Base-by-base conservation (phyloP, 2,888 invertebrate species). In the Agonopterix heracliana region DNA sequence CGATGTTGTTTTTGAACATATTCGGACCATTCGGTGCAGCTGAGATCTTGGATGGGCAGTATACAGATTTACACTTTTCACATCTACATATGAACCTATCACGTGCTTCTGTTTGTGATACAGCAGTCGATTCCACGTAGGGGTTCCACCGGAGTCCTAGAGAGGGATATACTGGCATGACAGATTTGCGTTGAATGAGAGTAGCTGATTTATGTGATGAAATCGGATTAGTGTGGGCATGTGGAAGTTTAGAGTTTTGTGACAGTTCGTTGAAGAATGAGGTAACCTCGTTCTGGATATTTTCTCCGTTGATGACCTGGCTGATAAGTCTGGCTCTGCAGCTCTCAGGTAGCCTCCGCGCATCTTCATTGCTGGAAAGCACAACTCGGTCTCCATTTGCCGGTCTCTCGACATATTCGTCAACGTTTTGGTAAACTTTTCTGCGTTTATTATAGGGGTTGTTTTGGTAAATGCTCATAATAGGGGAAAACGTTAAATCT, bases 1-100 rank as follows among this genome's bases (percentile, higher is more conserved):
- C 71, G 34, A 82, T 77, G 47, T 78, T 79, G 34, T 71, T 64
- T 55, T 60, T 72, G 17, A 69, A 66, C 9, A 9, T 44, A 7
- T 34, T 12, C 9, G 36, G 34, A 1, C 50, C 41, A n/a, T 55
- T 62, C 1, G 5, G 38, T 53, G 17, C 45, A 2, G 53, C 48
- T 0, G 55, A 52, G 1, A 47, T 26, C 51, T 51, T 57, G 0
- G 57, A 61, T 2, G 61, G 66, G 46, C 74, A 75, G 0, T 54
- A 52, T 5, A 51, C 54, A 3, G 52, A 53, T 2, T 50, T 51
- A 50, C 77, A 76, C 47, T 59, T 61, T 5, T 54, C 52, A 54
- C 75, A 78, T 49, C 54, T 65, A 48, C 75, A 78, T n/a, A 49
- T 17, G 36, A 38, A 41, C 12, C 10, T 13, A 13, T 44, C 38